Conservation (phyloP, 2,888 invertebrate genomes). For the Yponomeuta malinellus region DNA sequence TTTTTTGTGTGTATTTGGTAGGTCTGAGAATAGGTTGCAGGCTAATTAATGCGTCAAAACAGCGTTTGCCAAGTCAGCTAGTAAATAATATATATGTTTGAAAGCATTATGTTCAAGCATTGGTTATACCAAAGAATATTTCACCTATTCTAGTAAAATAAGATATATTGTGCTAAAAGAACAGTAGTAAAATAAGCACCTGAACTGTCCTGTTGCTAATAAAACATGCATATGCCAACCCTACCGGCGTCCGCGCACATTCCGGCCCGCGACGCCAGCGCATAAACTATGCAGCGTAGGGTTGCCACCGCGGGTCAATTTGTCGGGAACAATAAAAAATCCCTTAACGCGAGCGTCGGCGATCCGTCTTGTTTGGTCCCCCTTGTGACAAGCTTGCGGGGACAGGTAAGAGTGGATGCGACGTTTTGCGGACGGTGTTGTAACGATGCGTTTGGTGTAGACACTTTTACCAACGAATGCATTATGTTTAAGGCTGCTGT, state of each 20-base stretch:
- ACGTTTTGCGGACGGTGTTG: background rate
- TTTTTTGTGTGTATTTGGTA: no score
- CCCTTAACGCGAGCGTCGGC: conserved; percentile 67
- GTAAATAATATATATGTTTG: no score
- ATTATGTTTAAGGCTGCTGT: no score
- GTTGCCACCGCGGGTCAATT: conserved; percentile 58
- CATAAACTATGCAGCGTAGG: conserved; percentile 66
- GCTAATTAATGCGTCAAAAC: no score
- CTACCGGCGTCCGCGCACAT: background rate
- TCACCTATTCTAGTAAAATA: no score
- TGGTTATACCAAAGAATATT: no score
- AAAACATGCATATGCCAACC: background rate
- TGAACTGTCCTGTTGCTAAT: background rate
- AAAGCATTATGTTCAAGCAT: no score
- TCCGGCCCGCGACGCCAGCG: background rate
- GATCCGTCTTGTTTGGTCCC: conserved; percentile 66
- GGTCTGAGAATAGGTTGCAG: no score
- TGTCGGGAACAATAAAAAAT: conserved; percentile 73
- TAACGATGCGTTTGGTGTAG: background rate
- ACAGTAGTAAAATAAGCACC: no score
- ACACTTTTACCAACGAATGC: no score
- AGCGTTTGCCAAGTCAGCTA: no score
- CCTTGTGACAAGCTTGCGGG: conserved; percentile 40
- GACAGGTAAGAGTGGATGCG: conserved; percentile 38
- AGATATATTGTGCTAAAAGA: no score